Percentiles rank a stretch among this genome's conserved stretches.
phyloP scores from a whole-genome alignment of 2,888 invertebrate genomes.

The Ischnura elegans region DNA sequence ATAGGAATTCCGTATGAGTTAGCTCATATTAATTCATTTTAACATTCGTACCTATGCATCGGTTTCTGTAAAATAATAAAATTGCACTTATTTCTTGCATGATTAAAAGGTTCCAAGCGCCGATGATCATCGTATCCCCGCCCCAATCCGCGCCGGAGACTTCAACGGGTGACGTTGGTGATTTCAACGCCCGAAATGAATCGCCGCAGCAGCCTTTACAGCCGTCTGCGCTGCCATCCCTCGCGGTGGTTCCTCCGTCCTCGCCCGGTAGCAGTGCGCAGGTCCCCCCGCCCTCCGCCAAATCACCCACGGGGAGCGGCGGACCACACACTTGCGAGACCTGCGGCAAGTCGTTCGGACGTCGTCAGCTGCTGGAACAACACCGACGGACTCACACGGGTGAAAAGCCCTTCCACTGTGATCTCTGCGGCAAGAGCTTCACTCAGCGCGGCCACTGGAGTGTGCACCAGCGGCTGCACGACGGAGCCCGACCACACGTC shows the following conservation, averaged over 20 bases:
- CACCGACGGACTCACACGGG: conserved; percentile 91
- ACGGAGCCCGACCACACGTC: conserved; percentile 90
- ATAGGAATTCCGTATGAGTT: too few species aligned
- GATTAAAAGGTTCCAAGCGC: conserved; percentile 50
- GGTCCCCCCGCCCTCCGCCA: not conserved
- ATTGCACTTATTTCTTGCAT: too few species aligned
- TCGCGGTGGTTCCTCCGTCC: not conserved
- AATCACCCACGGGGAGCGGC: not conserved
- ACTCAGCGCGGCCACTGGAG: conserved; percentile 93
- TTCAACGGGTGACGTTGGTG: not conserved
- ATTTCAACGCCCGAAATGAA: not conserved
- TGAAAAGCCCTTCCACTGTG: conserved; percentile 89
- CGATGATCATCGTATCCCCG: not conserved
- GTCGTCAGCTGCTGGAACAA: conserved; percentile 91
- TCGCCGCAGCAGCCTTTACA: not conserved
- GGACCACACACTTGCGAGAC: conserved; percentile 87
- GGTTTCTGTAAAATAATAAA: too few species aligned
- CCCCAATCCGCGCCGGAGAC: not conserved
- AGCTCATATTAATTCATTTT: not conserved
- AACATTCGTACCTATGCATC: too few species aligned
- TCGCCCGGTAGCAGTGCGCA: conserved; percentile 77
- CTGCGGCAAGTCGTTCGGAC: conserved; percentile 90
- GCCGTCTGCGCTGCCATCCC: not conserved
- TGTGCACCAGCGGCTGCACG: conserved; percentile 89
- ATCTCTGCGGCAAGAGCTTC: conserved; percentile 90